Conservation (phyloP, 2,888 invertebrate species). For the Ariolimax columbianus region DNA sequence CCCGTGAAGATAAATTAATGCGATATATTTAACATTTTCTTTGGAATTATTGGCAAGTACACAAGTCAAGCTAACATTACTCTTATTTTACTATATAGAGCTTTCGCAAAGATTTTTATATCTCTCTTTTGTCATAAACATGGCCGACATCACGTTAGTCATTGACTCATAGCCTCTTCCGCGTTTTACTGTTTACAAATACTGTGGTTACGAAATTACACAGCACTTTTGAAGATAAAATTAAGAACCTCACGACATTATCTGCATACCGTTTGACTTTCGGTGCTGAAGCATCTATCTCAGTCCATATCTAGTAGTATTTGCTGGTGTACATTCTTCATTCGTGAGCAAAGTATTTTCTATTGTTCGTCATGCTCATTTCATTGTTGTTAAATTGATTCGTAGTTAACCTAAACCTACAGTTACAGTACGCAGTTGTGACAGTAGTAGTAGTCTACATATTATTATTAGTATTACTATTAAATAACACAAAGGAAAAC, state of each 20-base stretch:
- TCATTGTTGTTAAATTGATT: no score
- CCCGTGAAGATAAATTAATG: not conserved
- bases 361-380: no score
- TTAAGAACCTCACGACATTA: not conserved
- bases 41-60: not conserved
- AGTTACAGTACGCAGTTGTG: no score
- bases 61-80: not conserved
- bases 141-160: conserved; percentile 27
- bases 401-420: no score
- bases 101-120: not conserved
- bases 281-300: no score
- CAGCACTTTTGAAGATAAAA: not conserved
- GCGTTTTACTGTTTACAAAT: conserved; percentile 25
- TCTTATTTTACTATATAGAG: not conserved
- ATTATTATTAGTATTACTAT: no score
- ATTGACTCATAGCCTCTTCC: conserved; percentile 26
- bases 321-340: no score
- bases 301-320: no score
- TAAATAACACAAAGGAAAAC: no score
- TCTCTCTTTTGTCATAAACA: not conserved
- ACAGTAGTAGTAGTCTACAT: no score
- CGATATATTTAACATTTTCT: not conserved
- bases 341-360: no score
- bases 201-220: conserved; percentile 6
- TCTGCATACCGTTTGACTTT: not conserved